phyloP scores from a whole-genome alignment of 2,888 invertebrate species.

The Yponomeuta evonymella region DNA sequence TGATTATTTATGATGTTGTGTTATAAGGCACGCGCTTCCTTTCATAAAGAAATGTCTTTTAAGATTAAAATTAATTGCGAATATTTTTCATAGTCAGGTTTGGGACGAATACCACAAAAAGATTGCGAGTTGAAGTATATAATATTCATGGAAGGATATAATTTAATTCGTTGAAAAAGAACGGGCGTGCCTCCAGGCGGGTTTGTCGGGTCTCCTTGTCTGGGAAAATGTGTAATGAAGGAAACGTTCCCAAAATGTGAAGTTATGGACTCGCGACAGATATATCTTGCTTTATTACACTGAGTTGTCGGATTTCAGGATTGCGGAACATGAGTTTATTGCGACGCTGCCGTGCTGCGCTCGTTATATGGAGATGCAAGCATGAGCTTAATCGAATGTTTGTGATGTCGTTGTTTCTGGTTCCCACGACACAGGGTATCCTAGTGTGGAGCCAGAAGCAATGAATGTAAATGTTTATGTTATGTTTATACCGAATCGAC shows the following conservation, averaged over 20 bases:
- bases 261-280: conserved; percentile 52
- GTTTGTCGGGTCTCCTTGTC: conserved; percentile 51
- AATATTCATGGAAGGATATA: conserved; percentile 73
- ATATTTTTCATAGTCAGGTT: not conserved
- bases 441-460: too few species aligned
- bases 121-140: conserved; percentile 47
- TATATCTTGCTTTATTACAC: conserved; percentile 43
- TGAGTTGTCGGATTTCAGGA: conserved; percentile 23
- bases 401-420: too few species aligned
- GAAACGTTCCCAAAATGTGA: conserved; percentile 55
- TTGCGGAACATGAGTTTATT: conserved; percentile 21
- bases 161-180: conserved; percentile 65
- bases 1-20: conserved; percentile 46
- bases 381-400: too few species aligned
- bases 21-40: conserved; percentile 37
- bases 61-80: conserved; percentile 11
- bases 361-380: too few species aligned
- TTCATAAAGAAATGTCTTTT: not conserved
- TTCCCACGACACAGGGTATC: too few species aligned
- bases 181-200: conserved; percentile 33
- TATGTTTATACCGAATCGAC: too few species aligned
- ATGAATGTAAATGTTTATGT: too few species aligned
- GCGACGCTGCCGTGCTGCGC: conserved; percentile 17
- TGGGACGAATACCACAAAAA: conserved; percentile 45
- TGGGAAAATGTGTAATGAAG: conserved; percentile 60